Conservation (phyloP, 64 coral and sea anemone species). For the Trachythela sp. region DNA sequence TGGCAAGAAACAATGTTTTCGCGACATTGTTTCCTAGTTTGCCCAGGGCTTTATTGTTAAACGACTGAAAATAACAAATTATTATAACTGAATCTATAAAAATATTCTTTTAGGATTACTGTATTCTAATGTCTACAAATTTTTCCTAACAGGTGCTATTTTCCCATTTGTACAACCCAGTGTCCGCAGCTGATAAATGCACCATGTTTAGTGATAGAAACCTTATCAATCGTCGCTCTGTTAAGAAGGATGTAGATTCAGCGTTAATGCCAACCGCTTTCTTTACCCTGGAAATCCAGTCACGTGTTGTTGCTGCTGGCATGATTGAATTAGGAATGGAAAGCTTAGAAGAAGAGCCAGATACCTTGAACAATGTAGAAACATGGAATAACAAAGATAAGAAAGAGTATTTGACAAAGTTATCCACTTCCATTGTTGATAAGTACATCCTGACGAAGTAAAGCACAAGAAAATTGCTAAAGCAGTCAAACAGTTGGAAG, state of each 20-base stretch:
- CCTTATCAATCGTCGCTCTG: conserved; percentile 29
- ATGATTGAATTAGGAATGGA: conserved; percentile 20
- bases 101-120: no score
- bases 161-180: background rate
- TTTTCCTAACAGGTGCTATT: background rate
- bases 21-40: no score
- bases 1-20: no score
- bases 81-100: no score
- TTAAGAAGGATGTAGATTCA: background rate
- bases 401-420: background rate
- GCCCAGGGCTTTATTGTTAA: no score
- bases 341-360: background rate
- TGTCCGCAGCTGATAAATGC: no score
- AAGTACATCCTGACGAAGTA: background rate
- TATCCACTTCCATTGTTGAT: background rate
- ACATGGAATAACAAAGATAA: background rate
- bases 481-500: no score
- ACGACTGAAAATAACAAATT: no score
- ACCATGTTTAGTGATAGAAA: conserved; percentile 43
- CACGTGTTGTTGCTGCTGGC: conserved; percentile 38
- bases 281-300: conserved; percentile 2
- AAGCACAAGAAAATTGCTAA: no score
- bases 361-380: background rate
- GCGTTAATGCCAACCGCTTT: background rate
- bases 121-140: no score